phyloP scores from a whole-genome alignment of 2,888 invertebrate species.

The Aricia artaxerxes region DNA sequence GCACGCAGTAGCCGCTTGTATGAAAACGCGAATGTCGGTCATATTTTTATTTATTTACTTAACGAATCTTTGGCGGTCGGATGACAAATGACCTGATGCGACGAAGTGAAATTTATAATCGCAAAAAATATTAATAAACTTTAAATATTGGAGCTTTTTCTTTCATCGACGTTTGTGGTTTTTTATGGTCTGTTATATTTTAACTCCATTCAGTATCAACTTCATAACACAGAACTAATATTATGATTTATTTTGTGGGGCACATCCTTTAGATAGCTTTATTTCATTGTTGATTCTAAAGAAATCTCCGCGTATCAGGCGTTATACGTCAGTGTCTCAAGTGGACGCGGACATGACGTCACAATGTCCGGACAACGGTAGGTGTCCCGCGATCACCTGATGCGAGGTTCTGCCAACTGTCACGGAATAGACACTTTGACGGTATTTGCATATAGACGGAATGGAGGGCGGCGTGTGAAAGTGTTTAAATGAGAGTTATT shows the following conservation, averaged over 20 bases:
- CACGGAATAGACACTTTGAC: conserved; percentile 61
- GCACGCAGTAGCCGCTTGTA: neutral
- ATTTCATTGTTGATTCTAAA: neutral
- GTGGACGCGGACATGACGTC: conserved; percentile 1
- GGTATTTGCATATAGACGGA: conserved; percentile 66
- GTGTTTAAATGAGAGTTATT: conserved; percentile 39
- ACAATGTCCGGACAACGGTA: conserved; percentile 42
- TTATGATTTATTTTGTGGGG: too few species aligned
- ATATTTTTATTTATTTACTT: conserved; percentile 18
- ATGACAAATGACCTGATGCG: conserved; percentile 12
- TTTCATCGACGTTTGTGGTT: neutral
- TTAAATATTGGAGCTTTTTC: neutral
- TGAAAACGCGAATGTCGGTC: neutral
- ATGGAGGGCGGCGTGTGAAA: conserved; percentile 51
- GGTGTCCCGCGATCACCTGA: conserved; percentile 46
- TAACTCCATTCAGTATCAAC: neutral
- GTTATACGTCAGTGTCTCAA: neutral
- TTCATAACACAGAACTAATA: too few species aligned
- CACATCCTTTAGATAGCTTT: neutral
- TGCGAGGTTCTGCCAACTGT: conserved; percentile 58
- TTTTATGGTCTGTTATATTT: neutral
- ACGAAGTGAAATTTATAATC: conserved; percentile 8
- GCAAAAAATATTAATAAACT: conserved; percentile 17
- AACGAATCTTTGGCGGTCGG: conserved; percentile 2
- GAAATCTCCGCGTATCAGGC: neutral